Base-by-base conservation (phyloP, 2,888 invertebrate species). In the Latrodectus elegans region DNA sequence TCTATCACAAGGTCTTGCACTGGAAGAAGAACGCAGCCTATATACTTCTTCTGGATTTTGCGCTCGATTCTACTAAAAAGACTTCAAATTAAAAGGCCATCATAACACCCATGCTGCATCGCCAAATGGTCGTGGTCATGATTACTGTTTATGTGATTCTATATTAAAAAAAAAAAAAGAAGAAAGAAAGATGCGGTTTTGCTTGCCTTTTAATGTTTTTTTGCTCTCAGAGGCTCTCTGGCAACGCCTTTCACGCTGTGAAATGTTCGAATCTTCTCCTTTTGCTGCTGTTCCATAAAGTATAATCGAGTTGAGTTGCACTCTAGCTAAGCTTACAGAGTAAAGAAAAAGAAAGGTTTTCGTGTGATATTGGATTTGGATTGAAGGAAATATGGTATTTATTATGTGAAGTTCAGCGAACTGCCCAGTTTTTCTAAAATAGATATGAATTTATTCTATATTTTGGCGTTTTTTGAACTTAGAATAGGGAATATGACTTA, bases 171-270 rank as follows among this genome's bases (percentile, higher is more conserved):
- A n/a, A 38, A 38, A 53, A 52, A 22, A 22, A 14, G 49, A 71
- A 68, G 67, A 22, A 38, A 14, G 38, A 76, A 76, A 76, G 64
- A 65, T 65, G 64, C 76, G 60, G 67, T 17, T 68, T 38, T 68
- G 10, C 67, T 26, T 17, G 22, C 26, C 22, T 68, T 49, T 73
- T 80, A 80, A 80, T 80, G 80, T 80, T 80, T 80, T 80, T 80
- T 49, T 64, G 22, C 78, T 26, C 14, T 11, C 79, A 55, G 51
- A 26, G 53, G 17, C 11, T 73, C 22, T 51, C 22, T 82, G 82
- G 82, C 68, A 82, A 82, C 82, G 82, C 82, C 82, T 82, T 82
- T 81, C 77, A 68, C 67, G 68, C 77, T n/a, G 15, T 51, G 51
- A 26, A 60, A 55, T 38, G 49, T 64, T 76, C 22, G 67, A 68